A percentile compares a stretch with the other conserved stretches of the same genome.
These are phyloP conservation scores for Megalops cyprinoides DNA, from an alignment of 2,797 vertebrate genomes.

Conservation along the genomic window DNA sequence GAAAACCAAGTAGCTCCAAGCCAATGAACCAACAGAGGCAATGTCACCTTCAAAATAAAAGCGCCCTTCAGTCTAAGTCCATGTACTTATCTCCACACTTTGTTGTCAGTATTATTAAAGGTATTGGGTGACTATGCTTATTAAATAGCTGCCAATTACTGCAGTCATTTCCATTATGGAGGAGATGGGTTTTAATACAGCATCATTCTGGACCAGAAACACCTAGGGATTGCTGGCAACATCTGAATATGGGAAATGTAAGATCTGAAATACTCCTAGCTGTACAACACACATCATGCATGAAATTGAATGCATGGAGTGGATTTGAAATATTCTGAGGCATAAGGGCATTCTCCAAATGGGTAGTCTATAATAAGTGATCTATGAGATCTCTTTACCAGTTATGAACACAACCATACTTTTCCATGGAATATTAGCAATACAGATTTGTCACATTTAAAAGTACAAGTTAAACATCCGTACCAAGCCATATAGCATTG, in stretches of 20 bases:
- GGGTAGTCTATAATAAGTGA: neutral
- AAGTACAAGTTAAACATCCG: neutral
- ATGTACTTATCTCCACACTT: neutral
- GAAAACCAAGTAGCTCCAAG: neutral
- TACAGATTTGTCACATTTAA: too few relatives aligned
- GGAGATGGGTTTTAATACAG: neutral
- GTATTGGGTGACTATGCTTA: neutral
- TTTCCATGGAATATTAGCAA: neutral
- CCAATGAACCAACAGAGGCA: neutral
- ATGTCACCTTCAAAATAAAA: neutral
- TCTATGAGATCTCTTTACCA: neutral
- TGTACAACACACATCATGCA: constrained; percentile 1
- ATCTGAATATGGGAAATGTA: constrained; percentile 6
- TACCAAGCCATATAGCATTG: neutral
- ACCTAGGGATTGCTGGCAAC: neutral
- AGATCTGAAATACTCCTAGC: constrained; percentile 1
- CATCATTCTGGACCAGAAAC: neutral
- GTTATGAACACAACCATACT: neutral
- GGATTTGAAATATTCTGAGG: neutral
- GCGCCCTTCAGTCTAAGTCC: neutral
- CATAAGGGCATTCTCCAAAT: constrained; percentile 10
- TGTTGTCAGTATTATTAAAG: neutral
- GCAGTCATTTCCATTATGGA: neutral
- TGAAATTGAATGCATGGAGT: neutral
- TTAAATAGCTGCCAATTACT: neutral